Evolutionary conservation across 2,888 invertebrate genomes (phyloP).

Genomic region (Trypoxylon attenuatum): DNA sequence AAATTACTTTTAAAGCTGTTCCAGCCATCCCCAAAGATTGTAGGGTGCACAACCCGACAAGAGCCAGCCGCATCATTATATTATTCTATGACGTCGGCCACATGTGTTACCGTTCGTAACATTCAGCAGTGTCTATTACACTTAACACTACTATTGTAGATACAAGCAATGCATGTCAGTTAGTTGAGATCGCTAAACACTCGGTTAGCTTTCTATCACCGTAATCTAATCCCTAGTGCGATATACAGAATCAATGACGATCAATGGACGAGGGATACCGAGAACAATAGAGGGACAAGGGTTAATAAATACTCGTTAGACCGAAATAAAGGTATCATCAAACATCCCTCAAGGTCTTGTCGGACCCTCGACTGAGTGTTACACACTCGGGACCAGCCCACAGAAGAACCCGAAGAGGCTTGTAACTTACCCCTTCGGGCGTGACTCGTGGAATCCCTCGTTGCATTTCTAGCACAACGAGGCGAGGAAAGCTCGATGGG

Average conservation of each 20-base stretch:
- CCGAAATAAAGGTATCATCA: constrained; percentile 3
- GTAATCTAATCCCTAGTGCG: no score
- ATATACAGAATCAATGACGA: not conserved
- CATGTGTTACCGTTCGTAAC: no score
- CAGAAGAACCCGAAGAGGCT: constrained; percentile 24
- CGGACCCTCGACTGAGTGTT: constrained; percentile 20
- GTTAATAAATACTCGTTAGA: constrained; percentile 33
- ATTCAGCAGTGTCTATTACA: no score
- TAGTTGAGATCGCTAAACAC: no score
- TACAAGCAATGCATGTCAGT: no score
- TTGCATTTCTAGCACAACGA: constrained; percentile 15
- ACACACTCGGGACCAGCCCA: constrained; percentile 21
- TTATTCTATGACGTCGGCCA: no score
- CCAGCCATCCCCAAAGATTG: no score
- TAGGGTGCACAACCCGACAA: no score
- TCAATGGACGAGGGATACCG: not conserved
- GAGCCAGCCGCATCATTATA: no score
- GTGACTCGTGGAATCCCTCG: constrained; percentile 2
- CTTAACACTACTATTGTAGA: no score
- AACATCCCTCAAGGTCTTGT: not conserved
- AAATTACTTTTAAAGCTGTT: not conserved
- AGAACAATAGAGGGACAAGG: constrained; percentile 1
- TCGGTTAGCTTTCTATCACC: no score
- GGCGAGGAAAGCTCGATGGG: constrained; percentile 23
- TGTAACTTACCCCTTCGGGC: constrained; percentile 26